Base-by-base conservation (phyloP, 2,888 invertebrate genomes). In the Hydroisotoma schaefferi region DNA sequence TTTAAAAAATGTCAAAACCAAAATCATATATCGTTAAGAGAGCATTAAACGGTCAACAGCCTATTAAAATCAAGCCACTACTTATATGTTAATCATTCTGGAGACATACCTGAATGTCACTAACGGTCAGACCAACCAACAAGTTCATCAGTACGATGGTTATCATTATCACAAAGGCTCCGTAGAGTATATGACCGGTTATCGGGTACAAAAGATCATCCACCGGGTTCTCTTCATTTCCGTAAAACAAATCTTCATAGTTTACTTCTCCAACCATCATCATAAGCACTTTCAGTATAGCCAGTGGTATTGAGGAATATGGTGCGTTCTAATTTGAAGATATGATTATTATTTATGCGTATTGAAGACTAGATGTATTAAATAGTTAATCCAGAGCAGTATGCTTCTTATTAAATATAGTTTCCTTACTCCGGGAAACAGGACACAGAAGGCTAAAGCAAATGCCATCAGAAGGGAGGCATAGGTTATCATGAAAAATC, bases 221-320 rank as follows among this genome's bases (percentile, higher is more conserved):
- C 1, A 62, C 62, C 25, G 65, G 61, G 53, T 64, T 61, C 48
- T 64, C 61, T 43, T 71, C 71, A 37, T 70, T 68, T 29, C 71
- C 71, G 33, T 71, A 71, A 56, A 71, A 71, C 4, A 71, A 33
- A 40, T 71, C 69, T 48, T 71, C 71, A 15, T 71, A 71, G 28
- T 71, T 67, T 1, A 71, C 71, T 43, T 71, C 71, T 4, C 71
- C 71, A 22, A 71, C 67, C 67, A 70, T 70, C 70, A 70, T 70
- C 67, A 68, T 70, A 38, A 70, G 47, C 20, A 70, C 71, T 66
- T 71, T 71, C 12, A 71, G 48, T 33, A 71, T 64, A 27, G 71
- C 65, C 22, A 71, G 46, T 23, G 71, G 71, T 23, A 71, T 68
- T 5, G 71, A 71, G 8, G 69, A 68, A 46, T 69, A 71, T 1